Evolutionary conservation across 30 jellyfish, hydroid and myxozoan genomes (phyloP).

Genomic region (Rhopilema esculentum): DNA sequence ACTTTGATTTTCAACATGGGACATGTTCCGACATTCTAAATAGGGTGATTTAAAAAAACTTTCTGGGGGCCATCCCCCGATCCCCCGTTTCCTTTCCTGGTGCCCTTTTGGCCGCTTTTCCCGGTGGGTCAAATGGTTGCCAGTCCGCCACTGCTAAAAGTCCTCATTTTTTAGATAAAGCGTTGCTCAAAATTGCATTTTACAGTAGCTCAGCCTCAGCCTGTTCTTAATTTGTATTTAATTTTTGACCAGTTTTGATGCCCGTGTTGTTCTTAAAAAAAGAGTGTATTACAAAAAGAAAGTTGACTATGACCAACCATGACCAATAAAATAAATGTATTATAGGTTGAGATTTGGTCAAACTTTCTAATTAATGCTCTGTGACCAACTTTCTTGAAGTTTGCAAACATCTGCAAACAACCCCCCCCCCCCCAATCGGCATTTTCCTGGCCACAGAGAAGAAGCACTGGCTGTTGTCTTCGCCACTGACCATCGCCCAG

Average conservation of each 20-base stretch:
- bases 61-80: too few relatives aligned
- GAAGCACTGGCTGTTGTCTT: slow-evolving; percentile 30
- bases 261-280: not conserved
- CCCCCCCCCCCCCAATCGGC: slow-evolving; percentile 1
- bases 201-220: not conserved
- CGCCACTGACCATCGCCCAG: slow-evolving; percentile 46
- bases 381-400: not conserved
- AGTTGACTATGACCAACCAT: too few relatives aligned
- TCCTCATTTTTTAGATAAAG: not conserved
- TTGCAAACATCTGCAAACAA: not conserved
- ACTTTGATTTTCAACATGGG: too few relatives aligned
- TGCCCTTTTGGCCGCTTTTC: slow-evolving; percentile 20
- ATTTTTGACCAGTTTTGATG: not conserved
- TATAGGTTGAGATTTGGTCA: too few relatives aligned
- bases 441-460: slow-evolving; percentile 22
- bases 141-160: slow-evolving; percentile 26
- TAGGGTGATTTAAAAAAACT: too few relatives aligned
- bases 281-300: not conserved
- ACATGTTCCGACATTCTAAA: too few relatives aligned
- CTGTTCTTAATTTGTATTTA: not conserved
- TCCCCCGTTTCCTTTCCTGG: slow-evolving; percentile 5
- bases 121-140: slow-evolving; percentile 41
- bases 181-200: not conserved
- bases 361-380: not conserved
- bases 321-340: too few relatives aligned